Evolutionary conservation across 2,113 vertebrate genomes (phyloP), one percentile per base, ranked within the genome.

Genomic region (Fulica atra): DNA sequence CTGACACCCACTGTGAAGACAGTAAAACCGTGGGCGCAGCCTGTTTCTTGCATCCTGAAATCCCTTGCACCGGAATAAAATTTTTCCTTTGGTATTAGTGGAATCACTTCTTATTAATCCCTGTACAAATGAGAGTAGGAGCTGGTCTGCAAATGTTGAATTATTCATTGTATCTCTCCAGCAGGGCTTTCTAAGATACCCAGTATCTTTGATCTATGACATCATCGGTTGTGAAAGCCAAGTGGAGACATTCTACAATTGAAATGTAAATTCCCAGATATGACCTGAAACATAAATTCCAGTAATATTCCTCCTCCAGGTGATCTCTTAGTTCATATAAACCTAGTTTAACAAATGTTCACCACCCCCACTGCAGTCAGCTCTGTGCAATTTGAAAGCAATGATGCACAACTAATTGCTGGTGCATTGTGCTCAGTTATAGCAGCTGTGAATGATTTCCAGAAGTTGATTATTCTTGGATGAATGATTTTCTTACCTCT

Each of bases 381-480:
- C 63, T 89, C 71, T 72, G 91, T 93, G 81, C 82, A 86, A 74
- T 96, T 85, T 79, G 61, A 95, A 97, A 91, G 96, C 94, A 97
- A 6, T 11, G 89, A 94, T 95, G 96, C 94, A 96, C 89, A 86
- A 46, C 94, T 95, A 95, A 97, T 94, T 94, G 81, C 61, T 88
- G 50, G 25, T 87, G 89, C 93, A 97, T 96, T 97, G 97, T 97
- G 89, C 88, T 96, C 65, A 7, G 89, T 74, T 92, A 53, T 12
- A 79, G 83, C 89, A 86, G 91, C 92, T 88, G 92, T 91, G 92
- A 97, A 95, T 93, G 83, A 91, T 96, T 97, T 95, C 94, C 95
- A 97, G 92, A 95, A 95, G 95, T 78, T 96, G 94, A 95, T 97
- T 95, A 91, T 91, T 92, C 94, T 73, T 92, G 94, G 91, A 83